Evolutionary conservation across 2,888 invertebrate species (phyloP).

Genomic region (Epirrita christyi): DNA sequence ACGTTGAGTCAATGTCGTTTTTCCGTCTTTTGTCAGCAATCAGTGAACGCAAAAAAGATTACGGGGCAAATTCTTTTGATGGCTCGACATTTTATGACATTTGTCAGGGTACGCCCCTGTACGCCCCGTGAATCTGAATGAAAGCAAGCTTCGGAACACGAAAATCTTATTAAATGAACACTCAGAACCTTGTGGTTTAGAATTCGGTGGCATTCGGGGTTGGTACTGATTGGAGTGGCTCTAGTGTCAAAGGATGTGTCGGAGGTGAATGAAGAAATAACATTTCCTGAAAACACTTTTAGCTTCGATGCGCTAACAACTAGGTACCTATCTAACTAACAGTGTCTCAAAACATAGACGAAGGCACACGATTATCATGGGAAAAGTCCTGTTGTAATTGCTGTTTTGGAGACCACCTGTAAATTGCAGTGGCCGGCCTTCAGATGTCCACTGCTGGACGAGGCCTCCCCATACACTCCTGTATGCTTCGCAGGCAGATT

Average conservation of each 20-base stretch:
- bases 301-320: no score
- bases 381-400: no score
- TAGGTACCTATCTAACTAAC: no score
- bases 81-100: conserved; percentile 40
- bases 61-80: conserved; percentile 42
- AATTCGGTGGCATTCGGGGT: conserved; percentile 12
- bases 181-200: conserved; percentile 18
- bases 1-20: conserved; percentile 10
- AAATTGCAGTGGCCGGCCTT: no score
- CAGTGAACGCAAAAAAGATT: conserved; percentile 44
- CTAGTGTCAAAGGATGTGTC: conserved; percentile 7
- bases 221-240: conserved; percentile 17
- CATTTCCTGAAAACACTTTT: no score
- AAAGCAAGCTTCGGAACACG: conserved; percentile 17
- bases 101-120: conserved; percentile 24
- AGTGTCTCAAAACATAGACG: no score
- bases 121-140: conserved; percentile 39
- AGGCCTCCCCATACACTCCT: no score
- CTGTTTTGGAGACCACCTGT: no score
- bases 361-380: no score
- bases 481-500: no score
- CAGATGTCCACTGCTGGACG: no score
- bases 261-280: background rate
- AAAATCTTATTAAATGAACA: conserved; percentile 25
- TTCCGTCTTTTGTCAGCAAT: conserved; percentile 42